Evolutionary conservation across 2,888 invertebrate genomes (phyloP), one percentile per base, ranked within the genome.

Genomic region (Pristionchus maxplancki): DNA sequence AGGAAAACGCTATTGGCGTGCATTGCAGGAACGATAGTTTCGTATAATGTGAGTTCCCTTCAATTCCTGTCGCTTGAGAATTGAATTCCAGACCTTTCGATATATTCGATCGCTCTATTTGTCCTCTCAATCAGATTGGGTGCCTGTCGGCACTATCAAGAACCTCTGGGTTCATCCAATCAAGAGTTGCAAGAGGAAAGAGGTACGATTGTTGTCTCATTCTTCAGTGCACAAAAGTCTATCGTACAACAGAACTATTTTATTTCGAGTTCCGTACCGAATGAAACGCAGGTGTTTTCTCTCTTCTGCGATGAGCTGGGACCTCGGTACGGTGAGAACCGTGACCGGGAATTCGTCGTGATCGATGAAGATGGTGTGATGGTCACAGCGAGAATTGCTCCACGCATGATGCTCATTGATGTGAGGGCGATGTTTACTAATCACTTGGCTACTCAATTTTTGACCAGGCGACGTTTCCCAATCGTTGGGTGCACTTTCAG

Each of bases 141-240:
- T 92, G 50, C 91, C 92, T 40, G 89, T 92, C 53, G 92, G 92
- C 9, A 88, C 90, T 20, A 89, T 92, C 31, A 90, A 90, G 50
- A 88, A 88, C 88, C 90, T 92, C 31, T 90, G 91, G 87, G 62
- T 92, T 28, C 91, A 91, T 82, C 92, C 92, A 20, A 90, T 91
- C 88, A 94, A 94, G 87, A 93, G 93, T 1, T 93, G 93, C 88
- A 90, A 92, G 81, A 91, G 91, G 24, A 91, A 91, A 88, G 88
- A 93, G 86, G 93, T 93, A n/a, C n/a, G n/a, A n/a, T n/a, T n/a
- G n/a, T n/a, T n/a, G n/a, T n/a, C n/a, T n/a, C n/a, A n/a, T n/a
- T n/a, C n/a, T n/a, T n/a, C n/a, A n/a, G n/a, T n/a, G n/a, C n/a
- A n/a, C n/a, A n/a, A n/a, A n/a, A n/a, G n/a, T n/a, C n/a, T n/a